Conservation (phyloP, 2,888 invertebrate species). For the Andrena praecox region DNA sequence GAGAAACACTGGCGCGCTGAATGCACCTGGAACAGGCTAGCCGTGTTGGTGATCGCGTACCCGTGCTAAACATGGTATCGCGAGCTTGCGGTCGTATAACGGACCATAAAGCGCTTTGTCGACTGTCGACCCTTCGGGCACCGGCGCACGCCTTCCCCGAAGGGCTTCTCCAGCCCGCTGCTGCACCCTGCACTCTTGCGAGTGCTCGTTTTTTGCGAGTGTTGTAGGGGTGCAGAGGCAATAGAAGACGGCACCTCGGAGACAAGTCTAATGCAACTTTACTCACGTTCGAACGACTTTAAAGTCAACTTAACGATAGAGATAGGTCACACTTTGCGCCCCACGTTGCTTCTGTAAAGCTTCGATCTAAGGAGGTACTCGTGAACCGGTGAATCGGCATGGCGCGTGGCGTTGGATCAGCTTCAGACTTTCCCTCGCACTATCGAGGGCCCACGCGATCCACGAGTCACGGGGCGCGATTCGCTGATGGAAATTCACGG, state of each 20-base stretch:
- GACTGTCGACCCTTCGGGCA: conserved; percentile 55
- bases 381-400: neutral
- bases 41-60: conserved; percentile 57
- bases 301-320: too few relatives aligned
- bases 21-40: conserved; percentile 55
- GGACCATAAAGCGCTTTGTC: conserved; percentile 63
- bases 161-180: conserved; percentile 11
- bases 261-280: too few relatives aligned
- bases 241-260: too few relatives aligned
- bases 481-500: conserved; percentile 33
- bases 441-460: conserved; percentile 16
- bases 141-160: conserved; percentile 46
- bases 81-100: conserved; percentile 64
- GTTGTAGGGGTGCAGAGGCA: neutral
- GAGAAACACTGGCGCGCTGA: conserved; percentile 52
- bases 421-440: conserved; percentile 9
- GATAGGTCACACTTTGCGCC: neutral
- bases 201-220: neutral
- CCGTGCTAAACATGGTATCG: conserved; percentile 60
- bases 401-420: conserved; percentile 3
- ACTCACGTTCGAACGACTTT: too few relatives aligned
- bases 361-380: neutral
- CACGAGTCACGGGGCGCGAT: conserved; percentile 5
- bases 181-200: neutral
- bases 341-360: neutral